Base-by-base conservation (phyloP, 2,113 vertebrate species). In the Triplophysa rosa region DNA sequence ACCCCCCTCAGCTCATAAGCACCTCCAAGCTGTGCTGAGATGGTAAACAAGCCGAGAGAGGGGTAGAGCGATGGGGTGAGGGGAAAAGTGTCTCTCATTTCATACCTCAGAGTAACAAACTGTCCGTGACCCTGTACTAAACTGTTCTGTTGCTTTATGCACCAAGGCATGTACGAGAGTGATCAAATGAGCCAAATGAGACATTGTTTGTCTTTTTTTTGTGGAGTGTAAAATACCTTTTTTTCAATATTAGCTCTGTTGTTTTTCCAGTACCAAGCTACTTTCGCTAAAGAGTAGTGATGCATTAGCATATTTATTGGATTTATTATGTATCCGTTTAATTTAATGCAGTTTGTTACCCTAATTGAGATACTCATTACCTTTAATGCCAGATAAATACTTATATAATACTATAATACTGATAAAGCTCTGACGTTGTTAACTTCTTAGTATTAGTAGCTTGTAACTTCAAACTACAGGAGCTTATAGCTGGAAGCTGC, bases 1-100 rank as follows among this genome's bases (percentile, higher is more conserved):
- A 49, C 64, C 17, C 33, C 52, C 58, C 37, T 40, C 19, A 21
- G 61, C 77, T 47, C n/a, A 72, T 45, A 56, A 68, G 33, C 71
- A 24, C 33, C 9, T 52, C 40, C 42, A 12, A 11, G 47, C 74
- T n/a, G n/a, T 26, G 16, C 62, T n/a, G 45, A 79, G 64, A 52
- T 79, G 69, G 59, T 79, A 79, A 83, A 79, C 69, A 79, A 80
- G 42, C 67, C 19, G 4, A 63, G 58, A 63, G 54, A 56, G 37
- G 33, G 52, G 23, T 29, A 77, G 19, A 66, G 26, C 13, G 2
- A 26, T 17, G 29, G n/a, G 62, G 19, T 29, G 26, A n/a, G 29
- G 56, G 47, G 2, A 17, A 21, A 33, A 45, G 47, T 45, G 33
- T 19, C 40, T 59, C 26, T 42, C 37, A 64, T 37, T 66, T 65